Conservation (phyloP, 2,888 invertebrate genomes). For the Myathropa florea region DNA sequence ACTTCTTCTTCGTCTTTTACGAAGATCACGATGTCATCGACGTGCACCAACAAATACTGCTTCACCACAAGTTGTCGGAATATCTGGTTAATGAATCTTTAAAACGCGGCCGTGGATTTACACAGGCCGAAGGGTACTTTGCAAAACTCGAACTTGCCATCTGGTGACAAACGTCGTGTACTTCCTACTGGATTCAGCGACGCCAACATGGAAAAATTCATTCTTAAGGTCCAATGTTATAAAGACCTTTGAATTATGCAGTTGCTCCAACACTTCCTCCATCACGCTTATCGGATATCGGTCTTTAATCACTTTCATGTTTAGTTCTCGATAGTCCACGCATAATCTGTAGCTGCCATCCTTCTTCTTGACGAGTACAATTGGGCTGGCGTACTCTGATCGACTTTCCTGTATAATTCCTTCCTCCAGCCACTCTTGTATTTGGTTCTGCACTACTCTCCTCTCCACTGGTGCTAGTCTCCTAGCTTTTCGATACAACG, state of each 20-base stretch:
- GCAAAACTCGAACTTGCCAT: neutral
- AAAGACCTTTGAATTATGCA: neutral
- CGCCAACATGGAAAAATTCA: neutral
- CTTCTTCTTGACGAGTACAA: constrained; percentile 50
- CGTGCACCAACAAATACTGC: neutral
- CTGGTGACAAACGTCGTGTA: neutral
- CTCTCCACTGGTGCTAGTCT: constrained; percentile 7
- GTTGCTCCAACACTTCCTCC: too few relatives aligned
- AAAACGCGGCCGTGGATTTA: neutral
- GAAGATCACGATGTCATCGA: neutral
- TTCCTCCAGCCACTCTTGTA: constrained; percentile 4
- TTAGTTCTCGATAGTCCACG: constrained; percentile 47
- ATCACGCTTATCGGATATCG: too few relatives aligned
- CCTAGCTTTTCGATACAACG: neutral
- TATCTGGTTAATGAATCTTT: neutral
- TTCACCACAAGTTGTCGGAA: neutral
- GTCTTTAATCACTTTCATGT: constrained; percentile 3
- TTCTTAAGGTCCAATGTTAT: neutral
- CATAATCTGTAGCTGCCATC: constrained; percentile 40
- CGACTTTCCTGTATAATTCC: constrained; percentile 3
- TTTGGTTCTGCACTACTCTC: neutral
- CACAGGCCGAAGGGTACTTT: neutral
- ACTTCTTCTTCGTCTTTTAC: neutral
- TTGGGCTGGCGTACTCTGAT: constrained; percentile 52
- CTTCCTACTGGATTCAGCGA: neutral